Evolutionary conservation across 2,888 invertebrate genomes (phyloP).

Genomic region (Ischnura elegans): DNA sequence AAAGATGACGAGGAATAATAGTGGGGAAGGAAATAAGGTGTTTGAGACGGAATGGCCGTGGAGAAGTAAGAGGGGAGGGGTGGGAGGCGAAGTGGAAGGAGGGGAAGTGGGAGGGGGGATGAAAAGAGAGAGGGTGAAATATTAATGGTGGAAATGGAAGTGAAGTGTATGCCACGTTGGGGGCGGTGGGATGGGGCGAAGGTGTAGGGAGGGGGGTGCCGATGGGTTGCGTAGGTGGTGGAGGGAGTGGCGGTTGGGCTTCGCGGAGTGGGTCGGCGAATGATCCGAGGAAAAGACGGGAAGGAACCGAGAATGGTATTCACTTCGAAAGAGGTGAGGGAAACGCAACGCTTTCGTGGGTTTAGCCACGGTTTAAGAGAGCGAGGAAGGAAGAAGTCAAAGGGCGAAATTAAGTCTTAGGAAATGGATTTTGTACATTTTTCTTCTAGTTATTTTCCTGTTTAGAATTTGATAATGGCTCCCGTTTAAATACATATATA

Average conservation of each 20-base stretch:
- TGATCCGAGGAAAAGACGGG: background rate
- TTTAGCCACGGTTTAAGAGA: too few relatives aligned
- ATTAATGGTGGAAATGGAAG: slow-evolving; percentile 31
- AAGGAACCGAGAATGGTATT: background rate
- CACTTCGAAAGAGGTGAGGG: too few relatives aligned
- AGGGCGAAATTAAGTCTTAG: too few relatives aligned
- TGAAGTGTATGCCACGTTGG: background rate
- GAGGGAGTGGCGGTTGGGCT: background rate
- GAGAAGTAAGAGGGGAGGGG: background rate
- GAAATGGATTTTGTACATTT: too few relatives aligned
- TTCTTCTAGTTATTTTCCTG: too few relatives aligned
- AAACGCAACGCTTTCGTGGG: too few relatives aligned
- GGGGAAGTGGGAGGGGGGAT: background rate
- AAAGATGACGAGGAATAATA: slow-evolving; percentile 24
- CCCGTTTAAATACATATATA: too few relatives aligned
- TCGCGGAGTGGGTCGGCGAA: background rate
- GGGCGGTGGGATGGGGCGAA: background rate
- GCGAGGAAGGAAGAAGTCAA: too few relatives aligned
- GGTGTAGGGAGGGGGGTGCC: background rate
- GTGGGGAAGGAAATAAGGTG: slow-evolving; percentile 3
- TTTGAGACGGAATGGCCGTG: slow-evolving; percentile 30
- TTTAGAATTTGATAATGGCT: too few relatives aligned
- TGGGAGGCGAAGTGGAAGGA: background rate
- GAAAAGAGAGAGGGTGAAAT: background rate
- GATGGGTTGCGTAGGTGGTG: background rate